These are phyloP conservation scores for Drosophila demipolita DNA, from an alignment of 2,888 invertebrate genomes.

Conservation along the genomic window DNA sequence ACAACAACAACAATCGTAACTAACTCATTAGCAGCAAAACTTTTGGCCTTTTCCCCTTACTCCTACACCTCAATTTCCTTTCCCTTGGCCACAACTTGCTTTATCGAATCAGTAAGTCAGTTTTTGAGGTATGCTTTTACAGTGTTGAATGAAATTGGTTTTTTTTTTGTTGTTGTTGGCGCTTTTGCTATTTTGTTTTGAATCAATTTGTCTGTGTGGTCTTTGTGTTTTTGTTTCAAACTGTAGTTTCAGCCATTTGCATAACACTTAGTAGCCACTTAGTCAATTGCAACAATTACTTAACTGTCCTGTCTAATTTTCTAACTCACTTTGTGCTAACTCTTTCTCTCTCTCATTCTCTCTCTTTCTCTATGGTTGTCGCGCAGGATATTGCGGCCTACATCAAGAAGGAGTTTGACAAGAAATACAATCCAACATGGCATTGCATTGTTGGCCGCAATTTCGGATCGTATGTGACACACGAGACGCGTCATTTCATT, in stretches of 20 bases:
- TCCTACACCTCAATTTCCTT: neutral
- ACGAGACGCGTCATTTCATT: conserved; percentile 99
- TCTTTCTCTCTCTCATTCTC: neutral
- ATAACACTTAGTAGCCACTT: conserved; percentile 61
- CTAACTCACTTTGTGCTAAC: neutral
- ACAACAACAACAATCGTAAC: conserved; percentile 50
- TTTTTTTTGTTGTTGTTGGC: too few relatives aligned
- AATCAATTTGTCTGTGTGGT: conserved; percentile 11
- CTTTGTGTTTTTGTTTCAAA: conserved; percentile 42
- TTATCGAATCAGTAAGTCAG: neutral
- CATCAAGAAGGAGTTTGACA: conserved; percentile 99
- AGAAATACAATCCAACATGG: conserved; percentile 99
- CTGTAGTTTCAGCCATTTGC: conserved; percentile 55
- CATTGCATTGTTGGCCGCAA: conserved; percentile 99
- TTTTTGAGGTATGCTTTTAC: conserved; percentile 65
- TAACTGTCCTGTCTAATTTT: neutral
- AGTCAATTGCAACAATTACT: conserved; percentile 28
- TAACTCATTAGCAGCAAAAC: conserved; percentile 70
- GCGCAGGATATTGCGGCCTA: conserved; percentile 97
- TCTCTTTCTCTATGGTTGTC: conserved; percentile 17
- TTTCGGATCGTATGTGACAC: conserved; percentile 99
- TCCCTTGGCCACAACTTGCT: neutral
- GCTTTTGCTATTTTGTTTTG: neutral
- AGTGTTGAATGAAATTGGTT: neutral
- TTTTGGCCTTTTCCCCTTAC: conserved; percentile 21